Conservation (phyloP, 2,888 invertebrate genomes). For the Caenorhabditis becei region DNA sequence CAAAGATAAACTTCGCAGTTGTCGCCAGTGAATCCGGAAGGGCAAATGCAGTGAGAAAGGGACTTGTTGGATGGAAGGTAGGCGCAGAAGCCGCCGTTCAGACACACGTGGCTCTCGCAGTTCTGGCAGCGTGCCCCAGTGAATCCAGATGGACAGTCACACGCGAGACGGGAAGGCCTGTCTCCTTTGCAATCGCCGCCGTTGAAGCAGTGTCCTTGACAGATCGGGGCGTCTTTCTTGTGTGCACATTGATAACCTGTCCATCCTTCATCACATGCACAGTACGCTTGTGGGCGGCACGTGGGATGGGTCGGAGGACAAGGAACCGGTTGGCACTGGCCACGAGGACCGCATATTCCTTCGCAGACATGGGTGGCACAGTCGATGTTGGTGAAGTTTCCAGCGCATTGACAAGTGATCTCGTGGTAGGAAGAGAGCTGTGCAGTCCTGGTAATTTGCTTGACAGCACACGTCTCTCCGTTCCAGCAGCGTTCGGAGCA, state of each 20-base stretch:
- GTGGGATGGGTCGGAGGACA: constrained; percentile 33
- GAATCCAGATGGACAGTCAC: constrained; percentile 74
- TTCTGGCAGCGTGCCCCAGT: constrained; percentile 84
- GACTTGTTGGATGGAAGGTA: constrained; percentile 12
- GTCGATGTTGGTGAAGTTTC: constrained; percentile 36
- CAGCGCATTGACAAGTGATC: constrained; percentile 36
- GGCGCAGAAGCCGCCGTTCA: constrained; percentile 50
- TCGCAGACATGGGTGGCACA: constrained; percentile 54
- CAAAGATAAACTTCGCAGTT: constrained; percentile 48
- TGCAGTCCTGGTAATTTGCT: too few species aligned
- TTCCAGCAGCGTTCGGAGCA: constrained; percentile 55
- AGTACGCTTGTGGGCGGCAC: constrained; percentile 38
- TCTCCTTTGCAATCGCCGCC: constrained; percentile 37
- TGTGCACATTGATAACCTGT: constrained; percentile 43
- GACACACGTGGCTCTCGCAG: constrained; percentile 81
- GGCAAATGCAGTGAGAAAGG: constrained; percentile 36
- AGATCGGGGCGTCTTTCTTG: constrained; percentile 8
- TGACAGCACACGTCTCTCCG: constrained; percentile 48
- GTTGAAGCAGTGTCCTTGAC: constrained; percentile 48
- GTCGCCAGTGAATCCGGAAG: constrained; percentile 36
- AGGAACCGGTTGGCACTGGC: constrained; percentile 27
- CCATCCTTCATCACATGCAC: constrained; percentile 58
- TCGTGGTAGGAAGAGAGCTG: not conserved
- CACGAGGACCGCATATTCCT: constrained; percentile 55
- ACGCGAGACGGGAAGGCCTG: not conserved